Percentiles rank a stretch among this genome's conserved stretches.
Evolutionary conservation across 2,113 vertebrate genomes (phyloP).

Genomic region (Ellobius talpinus): DNA sequence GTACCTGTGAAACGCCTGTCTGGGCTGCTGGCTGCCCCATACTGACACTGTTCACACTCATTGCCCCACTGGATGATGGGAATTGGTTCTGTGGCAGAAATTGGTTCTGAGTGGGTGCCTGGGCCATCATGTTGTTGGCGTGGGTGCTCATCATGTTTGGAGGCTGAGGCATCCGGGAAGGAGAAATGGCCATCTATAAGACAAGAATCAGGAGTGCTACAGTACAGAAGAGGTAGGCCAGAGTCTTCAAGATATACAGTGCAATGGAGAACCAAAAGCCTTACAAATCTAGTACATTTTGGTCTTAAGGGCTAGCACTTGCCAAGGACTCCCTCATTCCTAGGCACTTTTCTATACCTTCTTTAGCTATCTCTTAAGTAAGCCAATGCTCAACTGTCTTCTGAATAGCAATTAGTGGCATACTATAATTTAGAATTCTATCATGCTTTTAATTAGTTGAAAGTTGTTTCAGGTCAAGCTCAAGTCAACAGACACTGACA

Average conservation of each 20-base stretch:
- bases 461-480: not conserved
- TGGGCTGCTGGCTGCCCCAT: constrained; percentile 91
- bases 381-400: not conserved
- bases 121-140: constrained; percentile 92
- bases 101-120: constrained; percentile 92
- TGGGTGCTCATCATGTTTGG: constrained; percentile 94
- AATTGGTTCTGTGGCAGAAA: constrained; percentile 95
- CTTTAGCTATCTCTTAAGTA: not conserved
- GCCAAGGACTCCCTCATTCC: not conserved
- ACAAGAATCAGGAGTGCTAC: not conserved
- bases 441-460: not conserved
- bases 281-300: not conserved
- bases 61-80: constrained; percentile 88
- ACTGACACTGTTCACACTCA: constrained; percentile 93
- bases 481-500: not conserved
- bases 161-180: constrained; percentile 95
- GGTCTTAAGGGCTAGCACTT: not conserved
- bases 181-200: constrained; percentile 96
- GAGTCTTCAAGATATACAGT: not conserved
- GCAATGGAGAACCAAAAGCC: not conserved
- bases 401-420: not conserved
- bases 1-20: constrained; percentile 92
- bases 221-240: not conserved
- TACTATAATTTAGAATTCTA: not conserved
- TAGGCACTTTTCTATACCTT: not conserved